phyloP scores from a whole-genome alignment of 2,113 vertebrate genomes.

The Trogon surrucura region DNA sequence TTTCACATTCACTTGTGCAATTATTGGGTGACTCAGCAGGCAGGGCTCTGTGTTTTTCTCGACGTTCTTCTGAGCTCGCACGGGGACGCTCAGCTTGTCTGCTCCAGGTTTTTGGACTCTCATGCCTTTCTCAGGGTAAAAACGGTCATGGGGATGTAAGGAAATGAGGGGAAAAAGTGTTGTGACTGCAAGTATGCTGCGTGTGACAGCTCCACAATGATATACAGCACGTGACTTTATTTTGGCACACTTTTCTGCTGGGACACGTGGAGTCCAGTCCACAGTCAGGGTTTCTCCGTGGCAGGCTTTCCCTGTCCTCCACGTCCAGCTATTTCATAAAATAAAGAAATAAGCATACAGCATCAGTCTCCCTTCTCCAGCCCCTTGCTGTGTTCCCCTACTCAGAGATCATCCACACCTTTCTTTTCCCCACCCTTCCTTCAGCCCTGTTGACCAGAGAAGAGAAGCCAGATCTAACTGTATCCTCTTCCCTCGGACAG shows the following conservation, averaged over 20 bases:
- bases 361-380: not conserved
- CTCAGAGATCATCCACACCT: not conserved
- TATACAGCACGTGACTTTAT: conserved; percentile 5
- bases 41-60: not conserved
- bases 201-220: not conserved
- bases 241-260: conserved; percentile 23
- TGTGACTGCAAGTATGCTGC: not conserved
- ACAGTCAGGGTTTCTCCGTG: not conserved
- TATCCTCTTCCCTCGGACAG: not conserved
- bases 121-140: not conserved
- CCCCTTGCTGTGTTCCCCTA: not conserved
- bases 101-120: not conserved
- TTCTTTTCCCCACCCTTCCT: not conserved
- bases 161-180: rapidly evolving
- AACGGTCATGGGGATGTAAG: not conserved
- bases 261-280: not conserved
- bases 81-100: not conserved
- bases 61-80: rapidly evolving
- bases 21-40: not conserved
- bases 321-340: not conserved
- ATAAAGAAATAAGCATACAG: not conserved
- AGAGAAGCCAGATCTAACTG: conserved; percentile 37
- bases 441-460: not conserved
- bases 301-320: not conserved
- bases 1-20: not conserved